Percentiles rank a stretch among this genome's conserved stretches.
Evolutionary conservation across 2,888 invertebrate species (phyloP).

Genomic region (Microplitis deprimator): DNA sequence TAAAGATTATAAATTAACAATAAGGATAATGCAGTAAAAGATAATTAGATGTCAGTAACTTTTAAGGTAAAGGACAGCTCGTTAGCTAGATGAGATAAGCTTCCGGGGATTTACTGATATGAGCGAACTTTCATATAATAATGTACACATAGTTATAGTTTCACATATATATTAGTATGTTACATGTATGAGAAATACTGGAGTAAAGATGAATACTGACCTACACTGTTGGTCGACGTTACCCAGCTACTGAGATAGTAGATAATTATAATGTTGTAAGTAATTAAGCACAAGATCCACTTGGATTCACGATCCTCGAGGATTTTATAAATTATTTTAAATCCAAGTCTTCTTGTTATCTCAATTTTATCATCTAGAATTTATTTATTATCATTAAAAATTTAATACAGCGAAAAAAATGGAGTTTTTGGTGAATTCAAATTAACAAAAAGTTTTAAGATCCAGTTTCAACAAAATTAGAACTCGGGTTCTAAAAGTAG

Average conservation of each 20-base stretch:
- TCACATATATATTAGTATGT: not conserved
- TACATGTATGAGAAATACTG: slow-evolving; percentile 16
- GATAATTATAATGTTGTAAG: slow-evolving; percentile 54
- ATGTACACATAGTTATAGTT: not conserved
- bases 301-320: slow-evolving; percentile 50
- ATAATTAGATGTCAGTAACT: not conserved
- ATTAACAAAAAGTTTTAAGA: too few relatives aligned
- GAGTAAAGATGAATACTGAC: slow-evolving; percentile 50
- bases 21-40: not conserved
- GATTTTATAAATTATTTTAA: slow-evolving; percentile 45
- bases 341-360: slow-evolving; percentile 7
- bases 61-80: not conserved
- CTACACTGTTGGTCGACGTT: slow-evolving; percentile 55
- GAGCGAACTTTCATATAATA: not conserved
- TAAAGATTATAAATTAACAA: not conserved
- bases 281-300: slow-evolving; percentile 54
- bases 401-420: not conserved
- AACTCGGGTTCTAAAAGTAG: too few relatives aligned
- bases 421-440: too few relatives aligned
- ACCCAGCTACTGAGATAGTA: slow-evolving; percentile 53
- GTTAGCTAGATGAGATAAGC: not conserved
- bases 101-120: not conserved
- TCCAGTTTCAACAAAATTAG: too few relatives aligned
- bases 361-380: not conserved
- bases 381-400: not conserved